Base-by-base conservation (phyloP, 2,797 vertebrate genomes). In the Aphelocoma californica region DNA sequence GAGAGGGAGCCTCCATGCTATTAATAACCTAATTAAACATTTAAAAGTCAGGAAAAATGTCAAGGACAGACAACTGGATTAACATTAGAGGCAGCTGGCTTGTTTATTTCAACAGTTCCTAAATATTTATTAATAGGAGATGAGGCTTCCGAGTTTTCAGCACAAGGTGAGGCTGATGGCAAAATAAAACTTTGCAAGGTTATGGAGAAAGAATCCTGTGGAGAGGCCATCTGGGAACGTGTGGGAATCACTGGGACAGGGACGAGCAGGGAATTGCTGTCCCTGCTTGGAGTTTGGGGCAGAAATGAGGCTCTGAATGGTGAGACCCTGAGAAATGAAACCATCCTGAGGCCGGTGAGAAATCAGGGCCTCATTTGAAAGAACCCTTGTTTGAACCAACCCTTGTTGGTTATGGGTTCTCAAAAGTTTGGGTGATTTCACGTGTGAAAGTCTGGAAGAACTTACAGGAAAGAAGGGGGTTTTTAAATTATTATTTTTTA, bases 1-100 rank as follows among this genome's bases (percentile, higher is more conserved):
- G 82, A 93, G 73, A 58, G 44, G 50, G 65, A 92, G 73, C 77
- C 65, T 87, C 93, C 77, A 48, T 53, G 70, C 95, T 96, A 81
- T 96, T 97, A 96, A 97, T 94, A 96, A 50, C 93, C 81, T 92
- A 58, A 93, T 94, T 89, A 97, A 96, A 95, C 54, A 90, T 96
- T 89, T 95, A 89, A 78, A 93, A 95, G 75, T 83, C 90, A 93
- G 72, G 71, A 96, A 96, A 96, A 97, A 96, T 97, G 94, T 95
- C 96, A 90, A 92, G 93, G 79, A 28, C 94, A 84, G 57, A 44
- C 94, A 77, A 94, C 66, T 90, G 92, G 83, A 79, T 83, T 95
- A 90, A 80, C 85, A 69, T 40, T 14, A 18, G 69, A 95, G 88
- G 80, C 93, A 90, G 32, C 36, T 82, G 53, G 21, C 51, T 93